phyloP scores from a whole-genome alignment of 1,140 invertebrate genomes.

The Xylocopa sonorina region DNA sequence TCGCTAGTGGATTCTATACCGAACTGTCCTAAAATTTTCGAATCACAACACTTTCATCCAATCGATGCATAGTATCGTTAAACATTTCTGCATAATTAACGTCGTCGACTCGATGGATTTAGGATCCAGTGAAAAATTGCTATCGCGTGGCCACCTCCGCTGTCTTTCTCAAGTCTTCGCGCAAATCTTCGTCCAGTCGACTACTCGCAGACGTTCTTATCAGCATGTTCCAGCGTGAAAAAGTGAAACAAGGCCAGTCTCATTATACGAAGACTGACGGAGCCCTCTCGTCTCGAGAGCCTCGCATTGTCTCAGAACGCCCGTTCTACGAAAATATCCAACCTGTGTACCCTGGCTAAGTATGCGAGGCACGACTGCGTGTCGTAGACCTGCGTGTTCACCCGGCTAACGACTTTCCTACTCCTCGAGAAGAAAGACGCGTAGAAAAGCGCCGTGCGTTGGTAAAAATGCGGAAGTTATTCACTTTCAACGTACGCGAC shows the following conservation, averaged over 20 bases:
- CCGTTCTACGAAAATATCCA: constrained; percentile 56
- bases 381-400: constrained; percentile 12
- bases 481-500: too few species aligned
- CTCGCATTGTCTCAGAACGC: constrained; percentile 61
- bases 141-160: background rate
- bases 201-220: constrained; percentile 57
- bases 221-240: constrained; percentile 46
- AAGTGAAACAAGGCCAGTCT: constrained; percentile 65
- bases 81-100: constrained; percentile 40
- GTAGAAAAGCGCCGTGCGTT: background rate
- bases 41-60: background rate
- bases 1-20: background rate
- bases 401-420: background rate
- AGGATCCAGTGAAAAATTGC: constrained; percentile 23
- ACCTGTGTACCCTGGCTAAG: constrained; percentile 14
- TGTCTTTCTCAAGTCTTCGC: constrained; percentile 4
- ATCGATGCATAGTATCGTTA: background rate
- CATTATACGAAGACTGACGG: constrained; percentile 63
- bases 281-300: constrained; percentile 62
- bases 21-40: background rate
- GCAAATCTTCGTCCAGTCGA: constrained; percentile 48
- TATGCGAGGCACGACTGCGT: constrained; percentile 7
- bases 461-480: background rate
- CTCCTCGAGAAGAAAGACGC: background rate
- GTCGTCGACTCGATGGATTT: background rate